These are phyloP conservation scores for Naja naja DNA, from an alignment of 2,113 vertebrate genomes.

Conservation along the genomic window DNA sequence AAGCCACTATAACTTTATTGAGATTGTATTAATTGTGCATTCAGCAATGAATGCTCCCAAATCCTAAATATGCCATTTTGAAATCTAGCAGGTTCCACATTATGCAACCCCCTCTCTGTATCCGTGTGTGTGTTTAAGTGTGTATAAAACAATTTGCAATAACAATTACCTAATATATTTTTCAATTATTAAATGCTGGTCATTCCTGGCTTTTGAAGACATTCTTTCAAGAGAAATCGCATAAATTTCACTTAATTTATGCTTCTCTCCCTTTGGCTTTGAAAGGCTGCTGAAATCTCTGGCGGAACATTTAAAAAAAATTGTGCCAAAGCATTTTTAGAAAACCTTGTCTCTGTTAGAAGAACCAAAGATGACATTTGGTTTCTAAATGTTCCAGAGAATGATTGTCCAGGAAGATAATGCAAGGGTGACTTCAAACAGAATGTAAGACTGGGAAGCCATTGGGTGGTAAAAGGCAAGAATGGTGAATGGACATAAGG, in stretches of 20 bases:
- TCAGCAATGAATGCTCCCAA: neutral
- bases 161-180: neutral
- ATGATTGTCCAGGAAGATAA: conserved; percentile 66
- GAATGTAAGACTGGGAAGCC: conserved; percentile 46
- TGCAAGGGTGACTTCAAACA: conserved; percentile 61
- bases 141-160: neutral
- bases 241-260: conserved; percentile 9
- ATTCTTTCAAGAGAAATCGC: neutral
- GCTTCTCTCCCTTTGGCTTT: conserved; percentile 7
- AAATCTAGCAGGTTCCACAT: neutral
- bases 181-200: neutral
- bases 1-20: too few relatives aligned
- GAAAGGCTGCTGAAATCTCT: conserved; percentile 16
- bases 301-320: neutral
- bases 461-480: conserved; percentile 23
- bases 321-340: neutral
- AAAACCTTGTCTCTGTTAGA: conserved; percentile 11
- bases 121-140: neutral
- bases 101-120: neutral
- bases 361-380: conserved; percentile 43
- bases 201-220: conserved; percentile 12
- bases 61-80: neutral
- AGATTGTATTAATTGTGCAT: neutral
- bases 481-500: conserved; percentile 16
- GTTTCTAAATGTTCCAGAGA: conserved; percentile 67